Evolutionary conservation across 2,113 vertebrate species (phyloP).

Genomic region (Gadus chalcogrammus): DNA sequence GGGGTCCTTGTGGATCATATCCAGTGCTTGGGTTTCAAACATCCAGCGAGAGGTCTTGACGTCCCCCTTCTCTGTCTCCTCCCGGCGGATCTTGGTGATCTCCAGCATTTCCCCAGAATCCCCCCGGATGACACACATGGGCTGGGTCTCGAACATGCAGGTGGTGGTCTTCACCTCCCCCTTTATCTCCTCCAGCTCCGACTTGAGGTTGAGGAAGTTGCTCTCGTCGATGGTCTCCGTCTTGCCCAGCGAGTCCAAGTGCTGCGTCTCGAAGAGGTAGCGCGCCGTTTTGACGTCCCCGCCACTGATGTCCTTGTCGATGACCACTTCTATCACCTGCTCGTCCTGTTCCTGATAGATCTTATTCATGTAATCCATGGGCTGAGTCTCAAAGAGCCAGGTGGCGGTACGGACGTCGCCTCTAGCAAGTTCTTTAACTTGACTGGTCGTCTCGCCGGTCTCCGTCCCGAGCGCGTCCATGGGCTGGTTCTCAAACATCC

Average conservation of each 20-base stretch:
- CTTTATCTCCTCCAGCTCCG: slow-evolving; percentile 84
- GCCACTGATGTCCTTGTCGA: slow-evolving; percentile 71
- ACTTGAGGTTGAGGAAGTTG: slow-evolving; percentile 79
- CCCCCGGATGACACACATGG: slow-evolving; percentile 81
- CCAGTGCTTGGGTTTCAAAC: slow-evolving; percentile 84
- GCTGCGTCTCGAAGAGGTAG: slow-evolving; percentile 84
- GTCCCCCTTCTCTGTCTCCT: slow-evolving; percentile 81
- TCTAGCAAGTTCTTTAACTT: slow-evolving; percentile 70
- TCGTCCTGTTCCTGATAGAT: slow-evolving; percentile 74
- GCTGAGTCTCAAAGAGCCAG: slow-evolving; percentile 83
- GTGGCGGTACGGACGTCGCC: slow-evolving; percentile 74
- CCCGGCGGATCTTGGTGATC: slow-evolving; percentile 81
- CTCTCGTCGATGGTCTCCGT: slow-evolving; percentile 78
- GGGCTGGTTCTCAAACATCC: slow-evolving; percentile 88
- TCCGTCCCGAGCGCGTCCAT: slow-evolving; percentile 69
- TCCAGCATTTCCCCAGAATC: slow-evolving; percentile 81
- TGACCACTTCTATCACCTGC: slow-evolving; percentile 40
- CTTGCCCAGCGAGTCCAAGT: slow-evolving; percentile 76
- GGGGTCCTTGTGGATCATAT: slow-evolving; percentile 80
- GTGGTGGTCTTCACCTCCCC: slow-evolving; percentile 80
- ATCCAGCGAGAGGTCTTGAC: slow-evolving; percentile 81
- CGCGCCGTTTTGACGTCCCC: slow-evolving; percentile 82
- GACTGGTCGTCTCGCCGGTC: slow-evolving; percentile 43
- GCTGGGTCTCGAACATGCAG: slow-evolving; percentile 82
- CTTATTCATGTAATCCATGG: slow-evolving; percentile 77